Conservation (phyloP, 2,888 invertebrate genomes). For the Heliconius cydno region DNA sequence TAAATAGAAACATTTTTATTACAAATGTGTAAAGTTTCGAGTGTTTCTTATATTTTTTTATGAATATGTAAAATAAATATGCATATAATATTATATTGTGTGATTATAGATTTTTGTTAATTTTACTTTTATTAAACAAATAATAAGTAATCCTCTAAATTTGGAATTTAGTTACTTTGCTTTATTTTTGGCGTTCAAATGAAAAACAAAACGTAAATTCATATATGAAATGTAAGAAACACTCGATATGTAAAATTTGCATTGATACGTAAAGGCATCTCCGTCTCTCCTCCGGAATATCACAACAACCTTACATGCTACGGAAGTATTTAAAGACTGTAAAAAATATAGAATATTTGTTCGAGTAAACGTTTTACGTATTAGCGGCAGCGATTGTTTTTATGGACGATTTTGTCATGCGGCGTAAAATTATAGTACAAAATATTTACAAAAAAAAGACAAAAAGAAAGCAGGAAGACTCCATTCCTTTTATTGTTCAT, state of each 20-base stretch:
- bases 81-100: neutral
- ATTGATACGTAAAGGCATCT: conserved; percentile 64
- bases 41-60: conserved; percentile 30
- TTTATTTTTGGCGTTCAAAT: neutral
- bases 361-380: conserved; percentile 66
- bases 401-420: conserved; percentile 75
- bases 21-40: conserved; percentile 47
- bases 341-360: conserved; percentile 59
- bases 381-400: conserved; percentile 59
- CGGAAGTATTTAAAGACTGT: conserved; percentile 50
- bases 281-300: conserved; percentile 61
- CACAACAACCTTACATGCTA: conserved; percentile 68
- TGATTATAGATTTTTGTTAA: neutral
- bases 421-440: conserved; percentile 60
- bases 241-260: conserved; percentile 49
- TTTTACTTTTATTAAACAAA: neutral
- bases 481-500: conserved; percentile 62
- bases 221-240: conserved; percentile 34
- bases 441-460: conserved; percentile 64
- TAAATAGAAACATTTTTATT: conserved; percentile 66
- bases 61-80: conserved; percentile 5
- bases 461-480: conserved; percentile 77
- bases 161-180: neutral
- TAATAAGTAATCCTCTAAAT: no score
- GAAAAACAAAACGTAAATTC: neutral